These are phyloP conservation scores for Syrphus vitripennis DNA, from an alignment of 2,888 invertebrate species.

Conservation along the genomic window DNA sequence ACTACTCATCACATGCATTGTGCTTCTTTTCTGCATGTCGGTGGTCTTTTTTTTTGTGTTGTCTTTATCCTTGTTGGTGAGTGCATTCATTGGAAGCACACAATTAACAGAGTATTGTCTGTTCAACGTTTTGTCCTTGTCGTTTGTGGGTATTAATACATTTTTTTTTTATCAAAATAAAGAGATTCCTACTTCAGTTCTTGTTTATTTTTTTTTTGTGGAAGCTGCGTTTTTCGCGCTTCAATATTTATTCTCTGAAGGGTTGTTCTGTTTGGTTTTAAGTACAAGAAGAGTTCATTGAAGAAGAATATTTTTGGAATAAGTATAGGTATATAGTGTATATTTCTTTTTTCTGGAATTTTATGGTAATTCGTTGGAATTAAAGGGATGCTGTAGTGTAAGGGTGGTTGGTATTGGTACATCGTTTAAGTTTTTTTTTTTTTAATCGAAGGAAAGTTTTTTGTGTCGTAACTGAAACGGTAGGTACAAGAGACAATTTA, in stretches of 20 bases:
- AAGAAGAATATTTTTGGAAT: constrained; percentile 4
- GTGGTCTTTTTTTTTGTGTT: neutral
- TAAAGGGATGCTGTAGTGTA: neutral
- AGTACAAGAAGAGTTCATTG: constrained; percentile 6
- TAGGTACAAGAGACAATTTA: neutral
- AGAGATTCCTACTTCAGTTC: neutral
- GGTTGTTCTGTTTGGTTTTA: neutral
- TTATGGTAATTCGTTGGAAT: constrained; percentile 12
- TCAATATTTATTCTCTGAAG: neutral
- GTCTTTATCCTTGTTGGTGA: neutral
- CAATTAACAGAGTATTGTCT: constrained; percentile 64
- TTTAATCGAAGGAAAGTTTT: neutral
- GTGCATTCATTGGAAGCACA: constrained; percentile 42
- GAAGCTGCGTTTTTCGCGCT: neutral
- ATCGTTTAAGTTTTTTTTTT: neutral
- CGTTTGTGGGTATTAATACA: constrained; percentile 1
- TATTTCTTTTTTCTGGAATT: neutral
- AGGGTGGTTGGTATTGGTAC: neutral
- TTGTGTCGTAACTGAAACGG: neutral
- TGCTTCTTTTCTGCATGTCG: neutral
- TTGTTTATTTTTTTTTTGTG: neutral
- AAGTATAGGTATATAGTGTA: no score
- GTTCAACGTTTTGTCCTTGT: neutral
- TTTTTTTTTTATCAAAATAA: neutral
- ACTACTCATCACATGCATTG: constrained; percentile 25